Evolutionary conservation across 92 coral and sea anemone genomes (phyloP), one percentile per base, ranked within the genome.

Genomic region (Epizoanthus stellaris): DNA sequence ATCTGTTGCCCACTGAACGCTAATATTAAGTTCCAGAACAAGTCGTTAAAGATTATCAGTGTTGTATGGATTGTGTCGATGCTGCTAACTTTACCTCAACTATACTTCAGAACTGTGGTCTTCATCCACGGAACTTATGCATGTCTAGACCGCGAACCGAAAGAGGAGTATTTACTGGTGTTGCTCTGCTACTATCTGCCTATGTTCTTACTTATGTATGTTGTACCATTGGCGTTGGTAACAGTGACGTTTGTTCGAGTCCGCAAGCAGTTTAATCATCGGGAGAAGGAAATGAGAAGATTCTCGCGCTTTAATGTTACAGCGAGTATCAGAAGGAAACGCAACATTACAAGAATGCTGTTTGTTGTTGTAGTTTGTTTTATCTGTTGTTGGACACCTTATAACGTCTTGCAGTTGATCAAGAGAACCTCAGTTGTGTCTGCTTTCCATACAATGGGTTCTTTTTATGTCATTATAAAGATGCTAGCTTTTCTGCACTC

Each of bases 401-500:
- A 91, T 12, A 89, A 92, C 21, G 61, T 90, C 23, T 73, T 81
- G 6, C 90, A 93, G 75, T 69, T 93, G 13, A 19, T 93, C 23
- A 86, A 82, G 52, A 83, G 82, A 11, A 88, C 86, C 6, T 89
- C 95, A 3, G 76, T 71, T 4, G 70, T 81, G 52, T 60, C 52
- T 36, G 47, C 70, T 0, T 49, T 87, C 49, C 86, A 90, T 57
- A 94, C 93, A 0, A 66, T 90, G 19, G 91, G 94, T 25, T 49
- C 72, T 2, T 81, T 72, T 34, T 11, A 74, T n/a, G 90, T 93
- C 6, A 52, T 85, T 53, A 87, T 93, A 64, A 89, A 82, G 14
- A 63, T 85, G 90, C 19, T 90, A 5, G 95, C 94, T 4, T 80
- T 93, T 69, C 88, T 80, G 43, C 91, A 93, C 70, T 89, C 94